Percentiles rank a stretch among this genome's conserved stretches.
Conservation (phyloP, 2,888 invertebrate genomes). For the Aphodius sticticus region DNA sequence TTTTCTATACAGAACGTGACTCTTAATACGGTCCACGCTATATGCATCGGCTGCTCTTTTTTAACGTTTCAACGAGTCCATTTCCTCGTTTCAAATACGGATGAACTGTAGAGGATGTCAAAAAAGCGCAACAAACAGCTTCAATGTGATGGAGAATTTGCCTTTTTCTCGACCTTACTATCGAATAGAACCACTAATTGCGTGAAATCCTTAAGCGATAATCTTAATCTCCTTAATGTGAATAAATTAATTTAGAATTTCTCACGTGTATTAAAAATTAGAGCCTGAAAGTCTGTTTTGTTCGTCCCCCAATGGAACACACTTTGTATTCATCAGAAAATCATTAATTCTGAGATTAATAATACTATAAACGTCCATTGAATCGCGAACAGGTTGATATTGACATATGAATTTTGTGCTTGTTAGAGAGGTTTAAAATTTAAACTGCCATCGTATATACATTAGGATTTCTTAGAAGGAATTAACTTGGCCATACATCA, state of each 20-base stretch:
- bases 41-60: not conserved
- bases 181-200: no score
- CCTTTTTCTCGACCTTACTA: no score
- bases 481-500: not conserved
- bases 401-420: not conserved
- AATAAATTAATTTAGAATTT: not conserved
- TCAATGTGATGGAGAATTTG: no score
- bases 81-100: conserved; percentile 4
- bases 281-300: not conserved
- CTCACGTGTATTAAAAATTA: not conserved
- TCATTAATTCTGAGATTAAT: not conserved
- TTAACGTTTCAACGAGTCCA: not conserved
- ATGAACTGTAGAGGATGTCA: not conserved
- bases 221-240: not conserved
- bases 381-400: not conserved
- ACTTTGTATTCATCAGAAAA: not conserved
- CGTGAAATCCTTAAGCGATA: no score
- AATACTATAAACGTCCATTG: not conserved
- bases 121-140: not conserved
- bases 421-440: not conserved
- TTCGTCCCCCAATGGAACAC: not conserved
- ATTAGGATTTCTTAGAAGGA: not conserved
- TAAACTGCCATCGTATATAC: not conserved
- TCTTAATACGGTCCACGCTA: not conserved
- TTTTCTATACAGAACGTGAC: not conserved